A percentile compares a stretch with the other conserved stretches of the same genome.
These are phyloP conservation scores for Scartelaos histophorus DNA, from an alignment of 2,113 vertebrate species.

Conservation along the genomic window DNA sequence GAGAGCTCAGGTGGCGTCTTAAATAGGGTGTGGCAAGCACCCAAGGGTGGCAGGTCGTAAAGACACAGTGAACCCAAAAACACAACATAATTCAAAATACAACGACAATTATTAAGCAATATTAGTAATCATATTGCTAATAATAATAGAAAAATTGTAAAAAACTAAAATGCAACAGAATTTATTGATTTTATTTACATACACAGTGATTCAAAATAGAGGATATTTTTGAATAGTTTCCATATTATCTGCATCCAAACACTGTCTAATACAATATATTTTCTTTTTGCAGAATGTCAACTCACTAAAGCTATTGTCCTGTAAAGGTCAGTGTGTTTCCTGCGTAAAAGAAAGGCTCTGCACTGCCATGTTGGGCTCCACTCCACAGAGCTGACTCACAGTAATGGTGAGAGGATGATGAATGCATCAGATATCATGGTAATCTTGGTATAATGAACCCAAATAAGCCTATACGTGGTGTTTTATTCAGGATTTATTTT, in stretches of 20 bases:
- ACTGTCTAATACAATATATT: background rate
- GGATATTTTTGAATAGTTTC: background rate
- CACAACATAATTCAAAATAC: too few species aligned
- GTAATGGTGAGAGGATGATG: background rate
- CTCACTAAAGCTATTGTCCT: background rate
- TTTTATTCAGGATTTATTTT: background rate
- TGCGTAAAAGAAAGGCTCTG: background rate
- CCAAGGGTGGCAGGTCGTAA: too few species aligned
- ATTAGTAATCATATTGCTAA: too few species aligned
- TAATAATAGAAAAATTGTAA: too few species aligned
- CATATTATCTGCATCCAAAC: background rate
- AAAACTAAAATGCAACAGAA: too few species aligned
- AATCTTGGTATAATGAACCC: background rate
- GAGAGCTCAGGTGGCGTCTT: too few species aligned
- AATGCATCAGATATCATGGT: background rate
- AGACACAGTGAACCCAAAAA: too few species aligned
- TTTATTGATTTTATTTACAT: too few species aligned
- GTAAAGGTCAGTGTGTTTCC: background rate
- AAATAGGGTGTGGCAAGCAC: too few species aligned
- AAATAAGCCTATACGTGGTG: background rate
- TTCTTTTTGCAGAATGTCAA: background rate
- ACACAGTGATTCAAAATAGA: background rate
- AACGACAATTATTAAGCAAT: too few species aligned
- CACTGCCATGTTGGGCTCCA: background rate
- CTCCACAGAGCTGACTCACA: background rate